Percentiles rank a stretch among this genome's conserved stretches.
Conservation (phyloP, 2,888 invertebrate genomes). For the Diploptera punctata region DNA sequence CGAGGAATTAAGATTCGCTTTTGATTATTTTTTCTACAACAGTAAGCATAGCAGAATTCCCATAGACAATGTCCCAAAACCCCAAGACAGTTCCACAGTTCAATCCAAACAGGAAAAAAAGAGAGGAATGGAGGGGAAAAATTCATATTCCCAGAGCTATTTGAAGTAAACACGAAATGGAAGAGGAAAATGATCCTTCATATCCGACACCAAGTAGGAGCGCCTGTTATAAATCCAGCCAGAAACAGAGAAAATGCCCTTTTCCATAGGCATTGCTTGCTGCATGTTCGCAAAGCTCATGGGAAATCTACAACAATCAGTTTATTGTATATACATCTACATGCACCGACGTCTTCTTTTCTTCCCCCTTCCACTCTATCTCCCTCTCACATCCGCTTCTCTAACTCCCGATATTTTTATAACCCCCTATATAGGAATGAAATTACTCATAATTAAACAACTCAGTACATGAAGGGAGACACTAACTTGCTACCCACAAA, state of each 20-base stretch:
- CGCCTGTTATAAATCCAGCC: slow-evolving; percentile 20
- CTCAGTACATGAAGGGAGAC: background rate
- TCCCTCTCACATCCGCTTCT: slow-evolving; percentile 1
- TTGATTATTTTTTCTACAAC: slow-evolving; percentile 5
- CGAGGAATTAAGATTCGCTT: slow-evolving; percentile 27
- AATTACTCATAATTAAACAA: slow-evolving; percentile 38
- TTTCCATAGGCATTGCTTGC: slow-evolving; percentile 9
- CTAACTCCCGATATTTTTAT: slow-evolving; percentile 28
- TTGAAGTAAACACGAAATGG: slow-evolving; percentile 12
- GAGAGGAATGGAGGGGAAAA: background rate
- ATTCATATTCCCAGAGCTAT: background rate
- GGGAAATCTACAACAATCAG: slow-evolving; percentile 31
- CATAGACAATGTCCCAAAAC: slow-evolving; percentile 26
- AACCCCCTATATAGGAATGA: slow-evolving; percentile 23
- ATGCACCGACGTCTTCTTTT: slow-evolving; percentile 18
- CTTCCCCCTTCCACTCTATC: background rate
- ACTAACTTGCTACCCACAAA: no score
- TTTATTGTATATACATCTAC: slow-evolving; percentile 28
- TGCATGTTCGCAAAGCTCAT: slow-evolving; percentile 24
- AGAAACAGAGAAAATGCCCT: slow-evolving; percentile 25
- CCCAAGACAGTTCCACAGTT: background rate
- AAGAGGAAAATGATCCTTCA: slow-evolving; percentile 14
- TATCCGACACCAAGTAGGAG: slow-evolving; percentile 17
- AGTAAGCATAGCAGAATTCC: background rate
- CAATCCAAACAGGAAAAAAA: no score